Evolutionary conservation across 2,113 vertebrate species (phyloP).

Genomic region (Gymnorhina tibicen): DNA sequence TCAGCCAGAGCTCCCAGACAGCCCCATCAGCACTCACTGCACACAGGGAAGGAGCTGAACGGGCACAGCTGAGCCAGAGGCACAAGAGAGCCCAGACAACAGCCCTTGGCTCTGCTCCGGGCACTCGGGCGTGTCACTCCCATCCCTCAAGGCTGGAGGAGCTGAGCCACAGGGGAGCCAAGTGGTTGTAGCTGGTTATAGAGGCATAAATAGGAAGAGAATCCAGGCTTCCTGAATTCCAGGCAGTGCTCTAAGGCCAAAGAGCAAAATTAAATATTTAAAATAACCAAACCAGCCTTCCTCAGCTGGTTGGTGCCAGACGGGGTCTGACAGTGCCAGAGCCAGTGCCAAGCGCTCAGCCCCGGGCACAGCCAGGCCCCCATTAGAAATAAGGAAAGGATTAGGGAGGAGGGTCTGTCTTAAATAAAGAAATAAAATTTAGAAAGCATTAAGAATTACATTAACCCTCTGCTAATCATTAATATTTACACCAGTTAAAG

Average conservation of each 20-base stretch:
- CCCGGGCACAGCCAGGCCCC: background rate
- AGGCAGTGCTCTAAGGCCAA: background rate
- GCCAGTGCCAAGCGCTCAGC: fast-evolving
- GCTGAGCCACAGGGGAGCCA: background rate
- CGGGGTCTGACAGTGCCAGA: fast-evolving
- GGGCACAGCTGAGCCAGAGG: background rate
- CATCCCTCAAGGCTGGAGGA: background rate
- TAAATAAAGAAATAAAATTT: slow-evolving; percentile 38
- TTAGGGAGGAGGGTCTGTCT: background rate
- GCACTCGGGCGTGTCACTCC: background rate
- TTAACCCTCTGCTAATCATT: background rate
- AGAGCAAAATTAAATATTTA: background rate
- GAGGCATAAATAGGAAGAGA: background rate
- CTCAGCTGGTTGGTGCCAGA: background rate
- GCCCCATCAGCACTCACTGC: fast-evolving
- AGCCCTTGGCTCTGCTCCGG: fast-evolving
- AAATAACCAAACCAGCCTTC: background rate
- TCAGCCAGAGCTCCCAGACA: background rate
- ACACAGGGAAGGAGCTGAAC: fast-evolving
- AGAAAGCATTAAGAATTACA: background rate
- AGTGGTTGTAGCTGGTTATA: background rate
- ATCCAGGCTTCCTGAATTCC: background rate
- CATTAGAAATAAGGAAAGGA: background rate
- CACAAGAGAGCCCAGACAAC: fast-evolving
- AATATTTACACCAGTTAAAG: slow-evolving; percentile 16